Percentiles rank a stretch among this genome's conserved stretches.
Conservation (phyloP, 1,140 invertebrate species). For the Triops cancriformis region DNA sequence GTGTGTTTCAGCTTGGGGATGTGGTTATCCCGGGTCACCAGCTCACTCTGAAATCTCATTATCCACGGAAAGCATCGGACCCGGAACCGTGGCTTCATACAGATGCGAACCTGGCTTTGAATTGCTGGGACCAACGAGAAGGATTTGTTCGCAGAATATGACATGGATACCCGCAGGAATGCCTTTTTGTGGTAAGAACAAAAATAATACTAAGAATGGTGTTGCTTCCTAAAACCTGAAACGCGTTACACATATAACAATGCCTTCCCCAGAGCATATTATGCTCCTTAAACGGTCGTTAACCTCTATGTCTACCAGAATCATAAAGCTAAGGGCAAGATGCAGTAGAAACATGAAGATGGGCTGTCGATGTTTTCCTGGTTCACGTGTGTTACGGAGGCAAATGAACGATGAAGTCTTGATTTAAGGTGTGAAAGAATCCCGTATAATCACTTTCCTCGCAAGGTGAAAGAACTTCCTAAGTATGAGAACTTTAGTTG, state of each 20-base stretch:
- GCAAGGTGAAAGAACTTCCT: not conserved
- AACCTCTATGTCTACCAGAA: not conserved
- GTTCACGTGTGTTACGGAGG: not conserved
- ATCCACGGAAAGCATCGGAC: conserved; percentile 53
- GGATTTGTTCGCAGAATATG: conserved; percentile 63
- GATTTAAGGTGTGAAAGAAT: not conserved
- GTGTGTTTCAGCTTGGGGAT: conserved; percentile 38
- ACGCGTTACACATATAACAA: not conserved
- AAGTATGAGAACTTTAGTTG: not conserved
- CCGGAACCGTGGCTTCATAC: conserved; percentile 72
- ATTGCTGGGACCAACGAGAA: conserved; percentile 69
- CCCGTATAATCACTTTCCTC: not conserved
- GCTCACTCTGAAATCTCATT: conserved; percentile 75
- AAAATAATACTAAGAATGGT: conserved; percentile 33
- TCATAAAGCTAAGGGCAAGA: not conserved
- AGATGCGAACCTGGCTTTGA: conserved; percentile 84
- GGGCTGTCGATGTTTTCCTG: not conserved
- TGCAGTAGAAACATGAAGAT: not conserved
- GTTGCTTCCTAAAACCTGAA: not conserved
- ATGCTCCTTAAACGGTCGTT: conserved; percentile 3
- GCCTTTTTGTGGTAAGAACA: conserved; percentile 85
- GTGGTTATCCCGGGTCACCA: conserved; percentile 85
- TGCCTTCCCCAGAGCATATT: not conserved
- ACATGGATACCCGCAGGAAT: conserved; percentile 84
- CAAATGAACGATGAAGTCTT: not conserved